Evolutionary conservation across 1,140 invertebrate species (phyloP), one percentile per base, ranked within the genome.

Genomic region (Eurosta solidaginis): DNA sequence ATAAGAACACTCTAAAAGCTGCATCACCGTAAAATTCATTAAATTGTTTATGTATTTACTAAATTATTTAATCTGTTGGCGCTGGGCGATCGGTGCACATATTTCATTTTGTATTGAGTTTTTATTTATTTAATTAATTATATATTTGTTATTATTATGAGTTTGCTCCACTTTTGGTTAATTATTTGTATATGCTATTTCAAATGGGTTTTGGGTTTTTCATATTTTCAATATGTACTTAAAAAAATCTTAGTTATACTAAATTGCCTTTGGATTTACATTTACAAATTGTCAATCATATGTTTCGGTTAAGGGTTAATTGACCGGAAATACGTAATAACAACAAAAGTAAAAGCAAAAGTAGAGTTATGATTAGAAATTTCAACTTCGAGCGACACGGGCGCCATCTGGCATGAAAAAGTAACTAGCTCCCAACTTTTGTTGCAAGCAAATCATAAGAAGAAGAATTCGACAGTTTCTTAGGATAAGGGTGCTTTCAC

Each of bases 211-310:
- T 25, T 3, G 20, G 22, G 50, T 40, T 68, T 14, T 22, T 40
- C 36, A 40, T 29, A 68, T 33, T 17, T 36, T 59, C 27, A 59
- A 29, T 59, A n/a, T 40, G 59, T 40, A 40, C 29, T 68, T 36
- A 68, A 40, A 42, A 33, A 22, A 68, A 68, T 68, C 59, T 68
- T 68, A 68, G 33, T 33, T n/a, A n/a, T n/a, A 68, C 14, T 68
- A 68, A 68, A 68, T 68, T 68, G 59, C 59, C 59, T 68, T 68
- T 42, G 59, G 27, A 40, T 40, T 68, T 68, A 20, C 59, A 68
- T 68, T 68, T 68, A n/a, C 14, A 45, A 75, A 45, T 75, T 75
- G 42, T 75, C 73, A 29, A 45, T 45, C 73, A 75, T 75, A 75
- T 49, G 42, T 75, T 75, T 75, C 73, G 73, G 73, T 75, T n/a